Percentiles rank a stretch among this genome's conserved stretches.
Conservation (phyloP, 1,140 invertebrate species). For the Druon quercuslanigerum region DNA sequence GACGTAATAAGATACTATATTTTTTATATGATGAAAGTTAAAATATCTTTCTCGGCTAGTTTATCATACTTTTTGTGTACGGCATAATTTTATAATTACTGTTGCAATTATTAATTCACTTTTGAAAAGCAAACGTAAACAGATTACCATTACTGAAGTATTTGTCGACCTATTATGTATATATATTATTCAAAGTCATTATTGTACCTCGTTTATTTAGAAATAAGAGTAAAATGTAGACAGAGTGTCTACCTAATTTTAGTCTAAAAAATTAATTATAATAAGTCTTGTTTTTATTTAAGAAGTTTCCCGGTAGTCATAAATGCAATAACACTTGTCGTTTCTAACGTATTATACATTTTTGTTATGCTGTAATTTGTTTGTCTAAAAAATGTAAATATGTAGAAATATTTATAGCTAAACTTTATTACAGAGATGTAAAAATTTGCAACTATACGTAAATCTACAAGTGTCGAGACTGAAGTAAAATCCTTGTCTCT, state of each 20-base stretch:
- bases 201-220: neutral
- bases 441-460: neutral
- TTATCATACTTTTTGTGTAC: no score
- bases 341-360: neutral
- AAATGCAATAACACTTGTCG: no score
- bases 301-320: no score
- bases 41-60: no score
- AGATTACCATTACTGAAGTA: neutral
- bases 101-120: no score
- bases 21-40: no score
- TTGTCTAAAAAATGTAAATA: neutral
- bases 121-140: neutral
- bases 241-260: no score
- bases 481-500: neutral
- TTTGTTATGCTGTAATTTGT: neutral
- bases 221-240: neutral
- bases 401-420: slow-evolving; percentile 2
- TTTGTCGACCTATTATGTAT: neutral
- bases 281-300: no score
- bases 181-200: neutral
- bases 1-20: no score
- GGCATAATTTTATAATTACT: no score
- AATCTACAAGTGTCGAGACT: neutral
- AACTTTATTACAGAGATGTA: neutral
- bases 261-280: no score